phyloP scores from a whole-genome alignment of 2,888 invertebrate genomes.

The Metacarcinus magister region DNA sequence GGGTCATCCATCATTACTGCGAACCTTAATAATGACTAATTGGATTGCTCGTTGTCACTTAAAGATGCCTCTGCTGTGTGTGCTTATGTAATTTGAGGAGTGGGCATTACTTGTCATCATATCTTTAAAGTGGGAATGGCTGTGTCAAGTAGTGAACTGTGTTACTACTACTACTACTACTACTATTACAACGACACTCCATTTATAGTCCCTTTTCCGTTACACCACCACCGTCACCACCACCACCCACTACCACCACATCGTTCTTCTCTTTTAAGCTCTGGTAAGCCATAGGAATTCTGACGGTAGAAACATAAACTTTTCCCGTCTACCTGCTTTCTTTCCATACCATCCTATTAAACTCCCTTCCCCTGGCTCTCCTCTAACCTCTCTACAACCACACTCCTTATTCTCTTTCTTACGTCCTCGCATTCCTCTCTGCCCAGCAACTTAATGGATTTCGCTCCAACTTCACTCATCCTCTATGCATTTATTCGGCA shows the following conservation, averaged over 20 bases:
- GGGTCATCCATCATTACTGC: too few relatives aligned
- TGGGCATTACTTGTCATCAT: neutral
- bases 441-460: constrained; percentile 27
- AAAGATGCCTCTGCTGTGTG: too few relatives aligned
- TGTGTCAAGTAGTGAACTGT: neutral
- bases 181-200: neutral
- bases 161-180: too few relatives aligned
- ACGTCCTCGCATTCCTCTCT: neutral
- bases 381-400: neutral
- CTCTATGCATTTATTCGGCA: constrained; percentile 19
- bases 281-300: neutral
- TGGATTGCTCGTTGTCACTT: too few relatives aligned
- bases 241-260: neutral
- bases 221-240: neutral
- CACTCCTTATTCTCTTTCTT: neutral
- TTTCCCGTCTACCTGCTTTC: neutral
- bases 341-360: too few relatives aligned
- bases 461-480: constrained; percentile 18
- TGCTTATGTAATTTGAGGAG: too few relatives aligned
- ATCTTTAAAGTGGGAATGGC: neutral
- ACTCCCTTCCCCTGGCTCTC: neutral
- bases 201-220: neutral
- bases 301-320: neutral
- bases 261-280: neutral
- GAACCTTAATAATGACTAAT: too few relatives aligned